Evolutionary conservation across 2,113 vertebrate species (phyloP).

Genomic region (Regulus satrapa): DNA sequence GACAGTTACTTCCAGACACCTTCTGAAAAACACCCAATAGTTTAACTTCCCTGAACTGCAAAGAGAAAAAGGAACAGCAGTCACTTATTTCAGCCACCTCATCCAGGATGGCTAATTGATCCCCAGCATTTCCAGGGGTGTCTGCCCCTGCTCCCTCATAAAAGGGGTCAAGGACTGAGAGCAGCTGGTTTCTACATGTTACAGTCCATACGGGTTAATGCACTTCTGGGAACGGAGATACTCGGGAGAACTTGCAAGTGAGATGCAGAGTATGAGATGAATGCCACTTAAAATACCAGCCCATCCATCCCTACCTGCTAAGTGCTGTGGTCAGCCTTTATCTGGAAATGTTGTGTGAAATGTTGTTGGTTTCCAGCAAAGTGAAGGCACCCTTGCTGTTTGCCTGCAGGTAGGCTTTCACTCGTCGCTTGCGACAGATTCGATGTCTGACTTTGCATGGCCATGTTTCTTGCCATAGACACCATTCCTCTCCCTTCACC

Average conservation of each 20-base stretch:
- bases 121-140: background rate
- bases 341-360: background rate
- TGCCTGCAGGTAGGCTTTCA: background rate
- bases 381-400: background rate
- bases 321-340: background rate
- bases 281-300: background rate
- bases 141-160: background rate
- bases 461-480: background rate
- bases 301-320: background rate
- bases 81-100: background rate
- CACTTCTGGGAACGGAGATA: background rate
- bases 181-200: background rate
- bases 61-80: background rate
- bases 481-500: background rate
- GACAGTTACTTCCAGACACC: background rate
- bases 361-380: background rate
- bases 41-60: background rate
- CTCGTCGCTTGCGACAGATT: background rate
- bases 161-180: background rate
- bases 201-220: rapidly evolving
- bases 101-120: background rate
- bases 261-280: background rate
- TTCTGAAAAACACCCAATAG: background rate
- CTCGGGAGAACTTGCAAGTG: background rate
- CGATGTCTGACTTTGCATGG: rapidly evolving